These are phyloP conservation scores for Rallus crepitans DNA, from an alignment of 2,797 vertebrate species.

Conservation along the genomic window DNA sequence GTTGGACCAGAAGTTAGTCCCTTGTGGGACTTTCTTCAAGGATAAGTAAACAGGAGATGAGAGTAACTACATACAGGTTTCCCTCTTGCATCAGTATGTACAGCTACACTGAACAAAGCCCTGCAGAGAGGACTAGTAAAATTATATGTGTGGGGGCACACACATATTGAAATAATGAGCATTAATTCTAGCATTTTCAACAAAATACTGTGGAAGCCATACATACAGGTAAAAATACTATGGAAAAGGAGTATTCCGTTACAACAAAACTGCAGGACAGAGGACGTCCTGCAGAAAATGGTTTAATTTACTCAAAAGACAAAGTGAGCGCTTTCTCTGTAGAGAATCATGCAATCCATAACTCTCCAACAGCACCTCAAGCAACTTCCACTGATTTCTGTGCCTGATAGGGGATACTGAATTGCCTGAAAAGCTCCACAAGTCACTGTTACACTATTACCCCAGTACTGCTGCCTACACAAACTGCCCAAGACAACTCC, in stretches of 20 bases:
- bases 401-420: not conserved
- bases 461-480: not conserved
- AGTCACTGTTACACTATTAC: not conserved
- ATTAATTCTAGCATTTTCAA: not conserved
- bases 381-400: not conserved
- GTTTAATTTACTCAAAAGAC: constrained; percentile 1
- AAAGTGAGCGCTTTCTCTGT: not conserved
- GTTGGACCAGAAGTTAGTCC: not conserved
- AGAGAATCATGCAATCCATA: not conserved
- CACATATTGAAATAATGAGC: not conserved
- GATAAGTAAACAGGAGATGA: constrained; percentile 4
- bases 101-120: not conserved
- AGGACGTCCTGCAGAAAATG: not conserved
- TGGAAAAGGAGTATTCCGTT: not conserved
- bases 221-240: not conserved
- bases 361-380: not conserved
- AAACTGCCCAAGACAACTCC: not conserved
- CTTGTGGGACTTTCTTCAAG: not conserved
- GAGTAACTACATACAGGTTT: constrained; percentile 3
- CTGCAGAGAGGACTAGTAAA: not conserved
- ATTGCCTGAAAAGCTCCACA: not conserved
- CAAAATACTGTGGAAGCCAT: not conserved
- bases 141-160: not conserved
- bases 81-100: not conserved
- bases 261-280: not conserved